Conservation (phyloP, 23 tunicate genomes). For the Corella eumyota region DNA sequence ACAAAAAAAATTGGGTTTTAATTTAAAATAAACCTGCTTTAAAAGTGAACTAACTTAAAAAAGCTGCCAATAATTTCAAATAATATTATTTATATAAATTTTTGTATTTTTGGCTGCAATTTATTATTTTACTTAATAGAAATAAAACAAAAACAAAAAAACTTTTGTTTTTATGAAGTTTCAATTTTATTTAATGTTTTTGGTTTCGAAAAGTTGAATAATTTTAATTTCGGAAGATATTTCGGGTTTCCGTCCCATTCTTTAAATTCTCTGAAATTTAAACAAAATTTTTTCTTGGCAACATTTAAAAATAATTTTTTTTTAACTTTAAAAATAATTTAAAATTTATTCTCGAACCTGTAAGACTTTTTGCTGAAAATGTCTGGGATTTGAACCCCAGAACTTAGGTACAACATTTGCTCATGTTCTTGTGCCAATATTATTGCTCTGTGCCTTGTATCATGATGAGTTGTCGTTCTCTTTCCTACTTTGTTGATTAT, state of each 20-base stretch:
- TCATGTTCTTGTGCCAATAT: slow-evolving; percentile 34
- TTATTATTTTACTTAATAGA: too few species aligned
- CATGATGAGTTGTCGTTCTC: slow-evolving; percentile 40
- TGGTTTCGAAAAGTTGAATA: slow-evolving; percentile 17
- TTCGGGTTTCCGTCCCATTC: slow-evolving; percentile 40
- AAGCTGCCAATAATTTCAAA: too few species aligned
- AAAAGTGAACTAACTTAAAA: too few species aligned
- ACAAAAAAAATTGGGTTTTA: too few species aligned
- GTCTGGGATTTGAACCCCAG: slow-evolving; percentile 50
- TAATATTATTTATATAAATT: too few species aligned
- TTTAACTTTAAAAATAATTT: not conserved
- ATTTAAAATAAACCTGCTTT: too few species aligned
- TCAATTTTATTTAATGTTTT: too few species aligned
- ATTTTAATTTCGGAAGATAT: slow-evolving; percentile 26
- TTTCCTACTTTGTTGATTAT: slow-evolving; percentile 30
- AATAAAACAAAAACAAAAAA: too few species aligned
- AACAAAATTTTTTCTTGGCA: slow-evolving; percentile 1
- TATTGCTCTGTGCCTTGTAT: slow-evolving; percentile 30
- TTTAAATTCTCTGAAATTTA: slow-evolving; percentile 19
- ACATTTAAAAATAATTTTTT: not conserved
- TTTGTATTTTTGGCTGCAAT: too few species aligned
- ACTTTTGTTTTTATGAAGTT: too few species aligned
- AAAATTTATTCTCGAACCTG: slow-evolving; percentile 8
- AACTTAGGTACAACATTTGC: slow-evolving; percentile 24
- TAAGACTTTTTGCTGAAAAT: slow-evolving; percentile 10